These are phyloP conservation scores for Macrosoma leucophasiata DNA, from an alignment of 2,888 invertebrate species.

Conservation along the genomic window DNA sequence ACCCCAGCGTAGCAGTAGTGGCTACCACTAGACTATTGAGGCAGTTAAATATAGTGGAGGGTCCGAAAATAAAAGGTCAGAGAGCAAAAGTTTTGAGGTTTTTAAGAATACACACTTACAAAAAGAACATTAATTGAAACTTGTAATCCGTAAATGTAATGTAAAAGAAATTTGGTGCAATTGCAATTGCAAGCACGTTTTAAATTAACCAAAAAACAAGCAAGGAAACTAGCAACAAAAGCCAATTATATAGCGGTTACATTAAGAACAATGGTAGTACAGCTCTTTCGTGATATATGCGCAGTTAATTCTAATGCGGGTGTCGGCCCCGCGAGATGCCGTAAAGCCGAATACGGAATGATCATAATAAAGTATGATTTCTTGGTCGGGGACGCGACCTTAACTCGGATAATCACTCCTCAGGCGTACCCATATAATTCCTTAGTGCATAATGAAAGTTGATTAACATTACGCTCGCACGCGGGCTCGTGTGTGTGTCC, in stretches of 20 bases:
- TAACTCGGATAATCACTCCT: conserved; percentile 73
- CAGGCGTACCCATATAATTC: conserved; percentile 74
- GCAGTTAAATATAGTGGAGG: too few species aligned
- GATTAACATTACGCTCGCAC: conserved; percentile 65
- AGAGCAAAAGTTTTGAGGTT: too few species aligned
- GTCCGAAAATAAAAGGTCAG: too few species aligned
- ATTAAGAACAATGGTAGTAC: conserved; percentile 53
- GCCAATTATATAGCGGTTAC: conserved; percentile 52
- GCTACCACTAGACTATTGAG: too few species aligned
- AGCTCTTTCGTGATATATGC: conserved; percentile 54
- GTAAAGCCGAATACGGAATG: conserved; percentile 58
- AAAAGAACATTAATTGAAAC: too few species aligned
- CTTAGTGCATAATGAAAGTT: conserved; percentile 77
- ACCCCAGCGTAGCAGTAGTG: too few species aligned
- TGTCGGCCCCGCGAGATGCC: conserved; percentile 54
- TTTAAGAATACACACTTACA: too few species aligned
- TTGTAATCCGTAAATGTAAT: too few species aligned
- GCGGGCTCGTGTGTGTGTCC: conserved; percentile 80
- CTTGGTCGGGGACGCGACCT: conserved; percentile 69
- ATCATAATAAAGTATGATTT: conserved; percentile 74
- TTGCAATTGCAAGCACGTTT: too few species aligned
- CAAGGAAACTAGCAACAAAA: conserved; percentile 38
- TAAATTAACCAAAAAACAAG: too few species aligned
- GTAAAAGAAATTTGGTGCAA: too few species aligned
- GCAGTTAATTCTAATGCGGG: conserved; percentile 67